Percentiles rank a stretch among this genome's conserved stretches.
These are phyloP conservation scores for Proterorhinus semilunaris DNA, from an alignment of 2,113 vertebrate species.

Conservation along the genomic window DNA sequence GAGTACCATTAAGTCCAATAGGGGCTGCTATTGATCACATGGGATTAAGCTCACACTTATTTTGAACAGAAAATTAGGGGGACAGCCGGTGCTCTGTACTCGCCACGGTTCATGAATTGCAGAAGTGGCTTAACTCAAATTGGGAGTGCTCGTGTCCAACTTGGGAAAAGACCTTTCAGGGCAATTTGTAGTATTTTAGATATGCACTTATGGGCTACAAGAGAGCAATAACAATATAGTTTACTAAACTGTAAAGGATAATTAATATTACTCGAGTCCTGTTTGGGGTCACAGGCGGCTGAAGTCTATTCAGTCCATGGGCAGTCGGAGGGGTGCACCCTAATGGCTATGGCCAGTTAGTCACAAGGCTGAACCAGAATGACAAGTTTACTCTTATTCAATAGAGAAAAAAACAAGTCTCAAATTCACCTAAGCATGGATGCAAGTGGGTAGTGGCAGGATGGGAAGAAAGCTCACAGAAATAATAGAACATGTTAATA, in stretches of 20 bases:
- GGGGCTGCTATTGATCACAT: slow-evolving; percentile 55
- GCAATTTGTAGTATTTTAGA: slow-evolving; percentile 46
- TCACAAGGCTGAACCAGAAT: background rate
- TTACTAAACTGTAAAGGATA: background rate
- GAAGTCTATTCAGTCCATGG: background rate
- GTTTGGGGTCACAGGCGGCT: background rate
- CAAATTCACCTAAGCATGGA: background rate
- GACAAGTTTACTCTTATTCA: background rate
- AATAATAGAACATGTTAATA: background rate
- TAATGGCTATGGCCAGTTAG: background rate
- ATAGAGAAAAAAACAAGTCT: background rate
- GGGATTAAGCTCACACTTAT: slow-evolving; percentile 38
- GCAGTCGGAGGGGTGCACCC: background rate
- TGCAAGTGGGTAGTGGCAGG: background rate
- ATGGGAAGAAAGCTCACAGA: background rate
- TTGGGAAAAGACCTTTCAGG: slow-evolving; percentile 27
- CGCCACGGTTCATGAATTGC: slow-evolving; percentile 43
- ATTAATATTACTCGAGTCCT: background rate
- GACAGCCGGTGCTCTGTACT: slow-evolving; percentile 16
- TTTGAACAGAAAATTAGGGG: slow-evolving; percentile 47
- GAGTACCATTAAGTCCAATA: slow-evolving; percentile 50
- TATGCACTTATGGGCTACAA: background rate
- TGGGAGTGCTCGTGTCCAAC: slow-evolving; percentile 54
- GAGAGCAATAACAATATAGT: background rate
- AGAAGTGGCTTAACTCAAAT: slow-evolving; percentile 54